Conservation (phyloP, 2,888 invertebrate species). For the Drosophila conformis region DNA sequence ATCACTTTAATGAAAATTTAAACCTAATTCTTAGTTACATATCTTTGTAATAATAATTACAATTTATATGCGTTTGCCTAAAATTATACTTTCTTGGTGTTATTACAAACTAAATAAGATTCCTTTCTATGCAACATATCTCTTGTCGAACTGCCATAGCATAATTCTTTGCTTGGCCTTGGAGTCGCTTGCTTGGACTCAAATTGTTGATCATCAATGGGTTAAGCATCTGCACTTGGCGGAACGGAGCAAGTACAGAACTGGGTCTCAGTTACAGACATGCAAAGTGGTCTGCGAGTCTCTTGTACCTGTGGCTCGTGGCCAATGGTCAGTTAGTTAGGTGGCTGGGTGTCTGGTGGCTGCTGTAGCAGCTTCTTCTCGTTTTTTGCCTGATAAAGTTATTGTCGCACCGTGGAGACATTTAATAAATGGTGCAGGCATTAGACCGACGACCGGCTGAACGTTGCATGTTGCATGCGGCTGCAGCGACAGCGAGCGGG, state of each 20-base stretch:
- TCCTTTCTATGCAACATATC: neutral
- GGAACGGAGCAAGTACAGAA: conserved; percentile 49
- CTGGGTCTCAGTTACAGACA: conserved; percentile 65
- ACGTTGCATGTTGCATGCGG: conserved; percentile 50
- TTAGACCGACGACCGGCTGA: conserved; percentile 65
- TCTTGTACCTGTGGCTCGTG: conserved; percentile 23
- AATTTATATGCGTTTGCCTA: neutral
- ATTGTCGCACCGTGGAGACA: conserved; percentile 80
- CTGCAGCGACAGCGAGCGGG: conserved; percentile 49
- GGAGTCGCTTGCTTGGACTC: neutral
- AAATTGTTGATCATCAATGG: conserved; percentile 38
- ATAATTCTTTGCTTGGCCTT: neutral
- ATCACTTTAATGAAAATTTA: neutral
- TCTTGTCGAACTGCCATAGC: neutral
- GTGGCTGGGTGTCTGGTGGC: conserved; percentile 39
- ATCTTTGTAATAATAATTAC: neutral
- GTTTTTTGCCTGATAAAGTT: conserved; percentile 82
- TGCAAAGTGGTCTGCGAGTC: conserved; percentile 59
- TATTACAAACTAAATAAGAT: neutral
- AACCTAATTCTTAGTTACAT: neutral
- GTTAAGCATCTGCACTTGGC: conserved; percentile 71
- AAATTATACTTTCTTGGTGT: neutral
- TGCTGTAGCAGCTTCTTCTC: conserved; percentile 68
- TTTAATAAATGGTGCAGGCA: conserved; percentile 83
- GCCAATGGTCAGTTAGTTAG: conserved; percentile 31